phyloP scores from a whole-genome alignment of 2,888 invertebrate species.

The Camponotus fellah region DNA sequence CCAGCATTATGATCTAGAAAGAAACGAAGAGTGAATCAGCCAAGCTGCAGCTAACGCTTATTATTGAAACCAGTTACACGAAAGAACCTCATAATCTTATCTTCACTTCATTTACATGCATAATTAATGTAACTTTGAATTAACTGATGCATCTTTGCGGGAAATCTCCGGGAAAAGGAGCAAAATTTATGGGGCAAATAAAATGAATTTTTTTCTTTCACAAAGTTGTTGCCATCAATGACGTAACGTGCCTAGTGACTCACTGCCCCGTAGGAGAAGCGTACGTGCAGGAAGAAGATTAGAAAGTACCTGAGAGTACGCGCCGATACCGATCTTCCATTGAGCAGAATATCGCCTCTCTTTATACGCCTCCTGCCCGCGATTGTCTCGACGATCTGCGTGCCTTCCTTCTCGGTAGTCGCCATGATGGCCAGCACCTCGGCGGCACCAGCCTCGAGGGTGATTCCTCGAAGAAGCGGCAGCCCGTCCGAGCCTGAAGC shows the following conservation, averaged over 20 bases:
- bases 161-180: background rate
- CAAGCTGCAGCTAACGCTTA: background rate
- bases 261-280: slow-evolving; percentile 18
- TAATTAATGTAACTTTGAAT: background rate
- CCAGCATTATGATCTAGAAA: slow-evolving; percentile 15
- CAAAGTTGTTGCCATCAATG: background rate
- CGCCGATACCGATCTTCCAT: slow-evolving; percentile 93
- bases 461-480: slow-evolving; percentile 91
- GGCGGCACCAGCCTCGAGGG: slow-evolving; percentile 96
- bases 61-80: background rate
- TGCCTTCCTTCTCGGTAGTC: slow-evolving; percentile 95
- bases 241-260: background rate
- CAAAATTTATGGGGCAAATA: background rate
- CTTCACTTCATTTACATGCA: background rate
- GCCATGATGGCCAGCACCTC: slow-evolving; percentile 97
- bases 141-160: background rate
- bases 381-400: slow-evolving; percentile 93
- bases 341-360: slow-evolving; percentile 94
- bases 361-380: slow-evolving; percentile 90
- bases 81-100: background rate
- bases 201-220: background rate
- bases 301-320: slow-evolving; percentile 87
- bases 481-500: slow-evolving; percentile 77
- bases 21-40: background rate
- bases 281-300: slow-evolving; percentile 25